Evolutionary conservation across 2,797 vertebrate genomes (phyloP).

Genomic region (Lithobates pipiens): DNA sequence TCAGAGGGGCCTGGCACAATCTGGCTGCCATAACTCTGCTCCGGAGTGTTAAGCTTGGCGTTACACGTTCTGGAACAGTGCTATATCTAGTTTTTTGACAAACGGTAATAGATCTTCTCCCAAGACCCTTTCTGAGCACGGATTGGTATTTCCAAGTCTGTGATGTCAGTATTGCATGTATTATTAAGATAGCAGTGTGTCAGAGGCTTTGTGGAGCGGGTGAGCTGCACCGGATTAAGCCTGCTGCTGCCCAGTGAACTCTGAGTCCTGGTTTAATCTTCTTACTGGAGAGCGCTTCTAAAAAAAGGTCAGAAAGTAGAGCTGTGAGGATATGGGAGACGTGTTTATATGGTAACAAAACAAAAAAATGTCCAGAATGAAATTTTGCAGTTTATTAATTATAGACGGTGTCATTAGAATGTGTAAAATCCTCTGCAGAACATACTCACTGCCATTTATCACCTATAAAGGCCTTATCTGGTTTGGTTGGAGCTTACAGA

Average conservation of each 20-base stretch:
- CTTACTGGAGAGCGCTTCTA: constrained; percentile 64
- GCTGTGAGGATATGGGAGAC: constrained; percentile 12
- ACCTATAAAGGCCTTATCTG: too few species aligned
- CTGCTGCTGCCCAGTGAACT: constrained; percentile 49
- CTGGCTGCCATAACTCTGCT: constrained; percentile 2
- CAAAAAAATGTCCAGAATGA: not conserved
- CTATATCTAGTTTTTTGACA: not conserved
- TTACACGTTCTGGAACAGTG: too few species aligned
- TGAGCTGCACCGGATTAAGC: constrained; percentile 38
- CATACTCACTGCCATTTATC: not conserved
- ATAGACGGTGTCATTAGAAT: too few species aligned
- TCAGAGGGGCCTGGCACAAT: not conserved
- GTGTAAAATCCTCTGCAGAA: not conserved
- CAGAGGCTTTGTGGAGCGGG: constrained; percentile 13
- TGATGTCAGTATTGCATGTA: not conserved
- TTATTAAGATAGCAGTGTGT: not conserved
- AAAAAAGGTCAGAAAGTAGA: constrained; percentile 52
- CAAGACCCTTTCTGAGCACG: not conserved
- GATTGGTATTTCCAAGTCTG: not conserved
- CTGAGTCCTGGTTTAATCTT: constrained; percentile 56
- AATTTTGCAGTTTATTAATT: too few species aligned
- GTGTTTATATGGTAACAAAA: not conserved
- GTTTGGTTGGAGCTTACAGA: too few species aligned
- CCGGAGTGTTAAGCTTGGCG: too few species aligned
- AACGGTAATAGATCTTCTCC: not conserved